phyloP scores from a whole-genome alignment of 2,888 invertebrate species.

The Drosophila emarginata region DNA sequence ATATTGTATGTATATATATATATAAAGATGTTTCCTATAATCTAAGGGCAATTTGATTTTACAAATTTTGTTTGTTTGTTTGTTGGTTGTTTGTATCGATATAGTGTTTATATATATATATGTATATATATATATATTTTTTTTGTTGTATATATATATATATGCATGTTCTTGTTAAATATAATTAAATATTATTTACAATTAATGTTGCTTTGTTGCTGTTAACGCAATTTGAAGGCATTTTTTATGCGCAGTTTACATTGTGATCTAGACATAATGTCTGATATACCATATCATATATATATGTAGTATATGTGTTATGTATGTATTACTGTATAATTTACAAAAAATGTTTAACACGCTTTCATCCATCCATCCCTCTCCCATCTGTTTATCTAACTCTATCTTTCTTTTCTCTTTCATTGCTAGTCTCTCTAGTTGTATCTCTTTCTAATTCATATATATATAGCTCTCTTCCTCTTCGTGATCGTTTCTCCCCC shows the following conservation, averaged over 20 bases:
- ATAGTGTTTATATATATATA: constrained; percentile 27
- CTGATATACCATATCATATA: constrained; percentile 29
- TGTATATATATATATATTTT: constrained; percentile 29
- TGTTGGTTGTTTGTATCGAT: constrained; percentile 17
- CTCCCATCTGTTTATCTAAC: neutral
- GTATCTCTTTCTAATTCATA: constrained; percentile 10
- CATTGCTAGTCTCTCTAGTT: neutral
- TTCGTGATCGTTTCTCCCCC: neutral
- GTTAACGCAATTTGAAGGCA: constrained; percentile 66
- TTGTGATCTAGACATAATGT: constrained; percentile 24
- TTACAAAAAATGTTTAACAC: constrained; percentile 50
- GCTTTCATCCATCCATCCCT: constrained; percentile 20
- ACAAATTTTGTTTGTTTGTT: constrained; percentile 14
- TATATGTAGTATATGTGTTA: constrained; percentile 14
- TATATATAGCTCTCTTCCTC: constrained; percentile 29
- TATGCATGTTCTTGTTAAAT: constrained; percentile 19
- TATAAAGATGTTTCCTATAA: neutral
- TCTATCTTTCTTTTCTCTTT: neutral
- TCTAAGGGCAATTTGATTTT: constrained; percentile 14
- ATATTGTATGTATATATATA: constrained; percentile 13
- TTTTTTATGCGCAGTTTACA: constrained; percentile 62
- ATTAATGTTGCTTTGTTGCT: constrained; percentile 55
- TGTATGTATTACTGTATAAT: constrained; percentile 33
- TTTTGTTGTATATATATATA: constrained; percentile 10
- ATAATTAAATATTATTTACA: constrained; percentile 52